Evolutionary conservation across 2,797 vertebrate genomes (phyloP).

Genomic region (Erithacus rubecula): DNA sequence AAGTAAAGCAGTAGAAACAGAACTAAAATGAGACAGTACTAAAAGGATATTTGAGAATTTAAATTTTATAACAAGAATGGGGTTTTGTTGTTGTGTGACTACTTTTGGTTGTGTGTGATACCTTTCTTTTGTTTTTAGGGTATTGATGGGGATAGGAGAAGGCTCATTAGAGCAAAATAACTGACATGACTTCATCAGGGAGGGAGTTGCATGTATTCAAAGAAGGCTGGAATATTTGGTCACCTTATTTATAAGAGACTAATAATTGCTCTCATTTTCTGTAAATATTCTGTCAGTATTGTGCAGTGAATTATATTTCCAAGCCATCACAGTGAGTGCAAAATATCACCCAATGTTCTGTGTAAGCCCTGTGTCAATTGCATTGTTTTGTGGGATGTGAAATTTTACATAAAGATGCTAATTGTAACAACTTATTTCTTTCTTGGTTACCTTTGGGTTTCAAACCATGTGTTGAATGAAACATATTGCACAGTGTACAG

Average conservation of each 20-base stretch:
- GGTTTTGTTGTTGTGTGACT: neutral
- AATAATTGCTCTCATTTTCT: conserved; percentile 45
- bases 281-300: conserved; percentile 64
- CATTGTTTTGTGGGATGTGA: conserved; percentile 61
- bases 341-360: conserved; percentile 38
- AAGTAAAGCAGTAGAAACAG: neutral
- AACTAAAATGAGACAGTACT: neutral
- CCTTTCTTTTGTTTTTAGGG: neutral
- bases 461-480: conserved; percentile 44
- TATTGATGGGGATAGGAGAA: neutral
- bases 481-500: conserved; percentile 14
- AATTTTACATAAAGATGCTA: conserved; percentile 53
- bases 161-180: conserved; percentile 3
- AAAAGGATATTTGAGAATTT: neutral
- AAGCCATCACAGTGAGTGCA: conserved; percentile 41
- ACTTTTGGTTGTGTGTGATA: neutral
- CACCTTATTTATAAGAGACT: conserved; percentile 68
- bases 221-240: conserved; percentile 50
- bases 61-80: neutral
- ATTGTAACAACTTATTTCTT: conserved; percentile 37
- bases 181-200: neutral
- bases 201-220: neutral
- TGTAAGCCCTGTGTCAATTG: conserved; percentile 51
- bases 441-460: conserved; percentile 44
- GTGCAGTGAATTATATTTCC: conserved; percentile 62